Base-by-base conservation (phyloP, 2,888 invertebrate species). In the Agriopis aurantiaria region DNA sequence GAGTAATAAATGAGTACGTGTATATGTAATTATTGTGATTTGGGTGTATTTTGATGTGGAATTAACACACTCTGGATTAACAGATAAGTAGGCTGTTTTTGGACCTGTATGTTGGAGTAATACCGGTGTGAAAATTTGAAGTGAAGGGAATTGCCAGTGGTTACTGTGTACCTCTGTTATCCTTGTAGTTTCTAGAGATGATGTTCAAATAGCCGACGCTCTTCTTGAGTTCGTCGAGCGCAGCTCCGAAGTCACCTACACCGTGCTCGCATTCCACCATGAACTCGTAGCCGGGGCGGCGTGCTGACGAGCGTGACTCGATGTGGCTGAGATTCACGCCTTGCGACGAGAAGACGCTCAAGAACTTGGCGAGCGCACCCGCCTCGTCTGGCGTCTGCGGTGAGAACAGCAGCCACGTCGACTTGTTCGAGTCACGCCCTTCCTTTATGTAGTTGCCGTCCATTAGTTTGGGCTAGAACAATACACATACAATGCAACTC, bases 301-400 rank as follows among this genome's bases (percentile, higher is more conserved):
- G 95, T 61, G 97, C 96, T 0, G 99, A 99, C 0, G 99, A 98
- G 6, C 94, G 95, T 0, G 99, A 99, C 89, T 99, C 99, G 72
- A 99, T 99, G 89, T 99, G 98, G 75, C 97, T 93, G 68, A 99
- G 95, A 89, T 99, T 99, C 14, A 99, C 96, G 61, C 95, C 95
- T 76, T 96, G 92, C 10, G 95, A 97, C 88, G 98, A 97, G 90
- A 99, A 99, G 40, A 99, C 96, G 85, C 97, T 97, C 71, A 99
- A 95, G 68, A 97, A 98, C 83, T 96, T 96, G 1, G 98, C 99
- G 63, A 99, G 93, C 2, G 98, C 97, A 2, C 99, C 99, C 3
- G 98, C 97, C 84, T 97, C 96, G 78, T 97, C 97, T 0, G 91
- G 92, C 71, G 97, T 97, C 65, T 96, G 96, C 0, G 99, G 97